Percentiles rank a stretch among this genome's conserved stretches.
Conservation (phyloP, 2,797 vertebrate genomes). For the Pipistrellus pygmaeus region DNA sequence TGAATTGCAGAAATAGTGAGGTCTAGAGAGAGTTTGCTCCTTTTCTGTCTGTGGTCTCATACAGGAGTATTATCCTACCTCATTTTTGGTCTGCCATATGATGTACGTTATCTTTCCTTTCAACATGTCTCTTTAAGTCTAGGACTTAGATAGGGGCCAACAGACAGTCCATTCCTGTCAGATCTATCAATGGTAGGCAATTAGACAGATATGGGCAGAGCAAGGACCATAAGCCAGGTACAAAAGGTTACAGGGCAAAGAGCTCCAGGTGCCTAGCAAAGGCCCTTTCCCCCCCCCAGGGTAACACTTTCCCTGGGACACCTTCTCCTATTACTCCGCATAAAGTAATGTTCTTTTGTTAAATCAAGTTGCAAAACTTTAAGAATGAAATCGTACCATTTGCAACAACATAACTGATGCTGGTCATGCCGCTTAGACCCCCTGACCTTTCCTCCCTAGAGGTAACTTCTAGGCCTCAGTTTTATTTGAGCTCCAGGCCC, state of each 20-base stretch:
- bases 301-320: background rate
- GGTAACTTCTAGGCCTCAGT: background rate
- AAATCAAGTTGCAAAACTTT: too few relatives aligned
- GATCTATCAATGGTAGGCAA: background rate
- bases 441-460: background rate
- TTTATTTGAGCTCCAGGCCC: background rate
- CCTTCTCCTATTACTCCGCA: background rate
- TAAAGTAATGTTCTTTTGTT: too few relatives aligned
- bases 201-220: background rate
- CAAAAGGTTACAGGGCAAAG: background rate
- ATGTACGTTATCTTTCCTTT: slow-evolving; percentile 12
- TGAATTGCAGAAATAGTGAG: slow-evolving; percentile 3
- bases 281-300: background rate
- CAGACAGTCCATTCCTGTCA: background rate
- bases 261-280: background rate
- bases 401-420: background rate
- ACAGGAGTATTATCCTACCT: background rate
- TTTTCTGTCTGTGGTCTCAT: background rate
- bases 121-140: background rate
- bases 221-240: background rate
- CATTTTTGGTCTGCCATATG: background rate
- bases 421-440: background rate
- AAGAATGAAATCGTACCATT: background rate
- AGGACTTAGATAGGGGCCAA: background rate
- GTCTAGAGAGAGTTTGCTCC: background rate